Percentiles rank a stretch among this genome's conserved stretches.
phyloP scores from a whole-genome alignment of 2,888 invertebrate species.

The Phyto melanocephala region DNA sequence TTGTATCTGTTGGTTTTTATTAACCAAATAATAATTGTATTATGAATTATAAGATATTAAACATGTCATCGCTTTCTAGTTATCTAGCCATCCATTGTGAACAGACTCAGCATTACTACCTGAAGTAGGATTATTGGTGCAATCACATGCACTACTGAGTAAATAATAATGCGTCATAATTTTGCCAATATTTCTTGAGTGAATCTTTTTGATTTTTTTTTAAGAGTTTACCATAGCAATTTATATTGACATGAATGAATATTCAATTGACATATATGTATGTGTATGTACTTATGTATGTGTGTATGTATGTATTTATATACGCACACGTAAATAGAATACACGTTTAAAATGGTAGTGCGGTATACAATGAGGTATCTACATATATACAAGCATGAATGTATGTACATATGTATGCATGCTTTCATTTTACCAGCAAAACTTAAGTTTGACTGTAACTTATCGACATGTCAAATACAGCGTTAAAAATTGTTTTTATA shows the following conservation, averaged over 20 bases:
- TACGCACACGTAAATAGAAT: background rate
- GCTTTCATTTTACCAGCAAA: background rate
- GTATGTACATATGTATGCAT: background rate
- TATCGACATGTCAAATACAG: slow-evolving; percentile 29
- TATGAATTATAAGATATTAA: too few relatives aligned
- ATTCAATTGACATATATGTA: background rate
- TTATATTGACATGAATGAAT: background rate
- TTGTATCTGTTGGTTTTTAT: too few relatives aligned
- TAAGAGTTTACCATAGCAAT: background rate
- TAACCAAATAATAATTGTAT: too few relatives aligned
- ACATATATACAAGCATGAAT: background rate
- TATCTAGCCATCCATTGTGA: too few relatives aligned
- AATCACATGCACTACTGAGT: slow-evolving; percentile 13
- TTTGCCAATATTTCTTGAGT: slow-evolving; percentile 7
- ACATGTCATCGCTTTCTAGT: too few relatives aligned
- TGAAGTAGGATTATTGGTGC: slow-evolving; percentile 1
- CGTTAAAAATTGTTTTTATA: background rate
- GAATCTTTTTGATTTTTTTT: background rate
- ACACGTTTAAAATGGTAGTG: background rate
- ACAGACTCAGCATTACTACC: too few relatives aligned
- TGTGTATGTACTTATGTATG: background rate
- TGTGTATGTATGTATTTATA: background rate
- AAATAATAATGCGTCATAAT: slow-evolving; percentile 23
- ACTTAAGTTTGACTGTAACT: slow-evolving; percentile 19
- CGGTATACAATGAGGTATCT: too few relatives aligned